These are phyloP conservation scores for Mythimna vitellina DNA, from an alignment of 2,888 invertebrate species.

Conservation along the genomic window DNA sequence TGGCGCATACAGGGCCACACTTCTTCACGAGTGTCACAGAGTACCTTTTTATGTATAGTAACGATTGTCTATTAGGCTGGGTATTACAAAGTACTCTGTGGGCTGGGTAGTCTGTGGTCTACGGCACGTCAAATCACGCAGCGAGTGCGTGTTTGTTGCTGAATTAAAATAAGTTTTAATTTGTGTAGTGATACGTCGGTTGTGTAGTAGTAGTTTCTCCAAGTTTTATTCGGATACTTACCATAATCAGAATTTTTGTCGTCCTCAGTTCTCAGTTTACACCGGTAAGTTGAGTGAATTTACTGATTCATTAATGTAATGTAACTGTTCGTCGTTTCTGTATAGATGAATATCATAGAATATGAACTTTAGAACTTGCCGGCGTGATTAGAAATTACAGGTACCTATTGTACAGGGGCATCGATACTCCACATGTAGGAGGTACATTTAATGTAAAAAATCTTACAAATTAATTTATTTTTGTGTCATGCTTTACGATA, in stretches of 20 bases:
- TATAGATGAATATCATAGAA: not conserved
- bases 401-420: not conserved
- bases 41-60: no score
- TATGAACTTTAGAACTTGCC: conserved; percentile 26
- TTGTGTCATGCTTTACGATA: not conserved
- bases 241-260: not conserved
- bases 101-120: no score
- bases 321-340: conserved; percentile 17
- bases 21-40: no score
- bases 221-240: conserved; percentile 14
- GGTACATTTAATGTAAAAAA: not conserved
- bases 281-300: conserved; percentile 43
- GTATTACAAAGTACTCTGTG: no score
- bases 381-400: conserved; percentile 14
- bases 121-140: conserved; percentile 49
- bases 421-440: not conserved
- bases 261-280: not conserved
- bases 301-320: conserved; percentile 8
- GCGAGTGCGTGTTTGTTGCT: conserved; percentile 54
- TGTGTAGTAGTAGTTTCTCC: conserved; percentile 21
- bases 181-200: conserved; percentile 42
- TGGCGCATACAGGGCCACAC: not conserved
- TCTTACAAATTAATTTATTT: not conserved
- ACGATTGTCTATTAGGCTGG: no score
- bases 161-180: conserved; percentile 23